These are phyloP conservation scores for Melipona bicolor DNA, from an alignment of 2,888 invertebrate genomes.

Conservation along the genomic window DNA sequence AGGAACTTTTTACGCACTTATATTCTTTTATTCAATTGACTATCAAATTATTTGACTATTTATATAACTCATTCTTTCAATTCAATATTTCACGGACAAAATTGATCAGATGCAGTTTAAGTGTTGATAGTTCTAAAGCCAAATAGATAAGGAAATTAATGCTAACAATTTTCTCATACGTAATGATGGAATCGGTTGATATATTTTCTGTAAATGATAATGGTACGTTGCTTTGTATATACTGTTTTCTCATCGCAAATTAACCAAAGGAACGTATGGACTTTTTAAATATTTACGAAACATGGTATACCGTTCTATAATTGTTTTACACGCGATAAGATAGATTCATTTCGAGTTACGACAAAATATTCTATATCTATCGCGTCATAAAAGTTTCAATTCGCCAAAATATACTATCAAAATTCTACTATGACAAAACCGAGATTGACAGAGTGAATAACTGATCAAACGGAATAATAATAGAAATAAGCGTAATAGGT, in stretches of 20 bases:
- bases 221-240: no score
- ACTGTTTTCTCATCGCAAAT: background rate
- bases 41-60: background rate
- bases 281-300: constrained; percentile 5
- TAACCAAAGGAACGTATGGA: background rate
- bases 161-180: background rate
- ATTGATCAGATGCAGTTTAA: background rate
- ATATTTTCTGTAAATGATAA: background rate
- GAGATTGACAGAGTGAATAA: background rate
- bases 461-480: constrained; percentile 1
- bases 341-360: background rate
- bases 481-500: background rate
- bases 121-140: background rate
- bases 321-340: background rate
- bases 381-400: background rate
- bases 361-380: background rate
- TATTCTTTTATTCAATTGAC: background rate
- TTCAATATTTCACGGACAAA: background rate
- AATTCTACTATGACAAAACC: background rate
- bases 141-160: background rate
- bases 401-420: background rate
- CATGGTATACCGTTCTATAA: background rate
- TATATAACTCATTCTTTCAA: background rate
- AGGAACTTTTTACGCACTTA: background rate
- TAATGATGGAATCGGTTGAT: background rate